Percentiles rank a stretch among this genome's conserved stretches.
Conservation (phyloP, 2,888 invertebrate genomes). For the Cerastoderma edule region DNA sequence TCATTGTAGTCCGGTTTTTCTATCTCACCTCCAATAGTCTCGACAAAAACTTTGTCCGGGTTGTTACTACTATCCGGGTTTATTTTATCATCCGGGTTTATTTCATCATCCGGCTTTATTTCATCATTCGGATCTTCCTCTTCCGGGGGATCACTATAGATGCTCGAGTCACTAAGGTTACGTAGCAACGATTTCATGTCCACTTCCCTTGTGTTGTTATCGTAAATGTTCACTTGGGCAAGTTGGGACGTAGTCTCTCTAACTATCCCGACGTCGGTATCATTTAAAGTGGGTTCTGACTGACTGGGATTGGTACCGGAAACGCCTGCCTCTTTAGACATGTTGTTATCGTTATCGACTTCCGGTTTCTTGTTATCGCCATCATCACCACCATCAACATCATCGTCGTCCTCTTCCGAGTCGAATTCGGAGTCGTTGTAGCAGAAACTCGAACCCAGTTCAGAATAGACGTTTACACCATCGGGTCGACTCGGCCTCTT, state of each 20-base stretch:
- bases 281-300: too few relatives aligned
- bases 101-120: not conserved
- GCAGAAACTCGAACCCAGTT: constrained; percentile 27
- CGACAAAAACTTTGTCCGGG: not conserved
- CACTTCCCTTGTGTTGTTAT: constrained; percentile 2
- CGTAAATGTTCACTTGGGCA: not conserved
- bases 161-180: not conserved
- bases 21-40: not conserved
- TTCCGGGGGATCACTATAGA: constrained; percentile 18
- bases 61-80: not conserved
- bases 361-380: not conserved
- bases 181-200: not conserved
- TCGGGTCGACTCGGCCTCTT: not conserved
- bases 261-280: not conserved
- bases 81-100: constrained; percentile 4
- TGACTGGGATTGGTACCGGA: too few relatives aligned
- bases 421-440: constrained; percentile 29
- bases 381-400: not conserved
- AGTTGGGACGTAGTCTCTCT: not conserved
- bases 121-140: constrained; percentile 11
- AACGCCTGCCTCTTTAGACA: not conserved
- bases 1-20: not conserved
- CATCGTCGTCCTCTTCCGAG: constrained; percentile 12
- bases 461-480: constrained; percentile 22
- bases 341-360: not conserved